phyloP scores from a whole-genome alignment of 2,888 invertebrate species.

The Ptilodon capucinus region DNA sequence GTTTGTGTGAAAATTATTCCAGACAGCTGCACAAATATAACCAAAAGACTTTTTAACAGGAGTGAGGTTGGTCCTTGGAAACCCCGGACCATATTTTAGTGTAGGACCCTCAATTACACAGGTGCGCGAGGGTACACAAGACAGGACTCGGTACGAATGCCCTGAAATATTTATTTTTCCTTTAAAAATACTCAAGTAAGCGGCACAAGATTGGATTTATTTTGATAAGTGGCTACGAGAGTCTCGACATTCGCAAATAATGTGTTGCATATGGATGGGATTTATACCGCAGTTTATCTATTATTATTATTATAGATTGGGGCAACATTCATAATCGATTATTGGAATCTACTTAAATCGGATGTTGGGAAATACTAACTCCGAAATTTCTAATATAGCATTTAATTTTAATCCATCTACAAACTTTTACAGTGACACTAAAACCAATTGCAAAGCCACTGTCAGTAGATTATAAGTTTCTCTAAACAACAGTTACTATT shows the following conservation, averaged over 20 bases:
- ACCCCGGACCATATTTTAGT: constrained; percentile 33
- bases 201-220: constrained; percentile 28
- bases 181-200: constrained; percentile 26
- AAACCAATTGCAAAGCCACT: too few relatives aligned
- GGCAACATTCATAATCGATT: too few relatives aligned
- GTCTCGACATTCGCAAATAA: constrained; percentile 9
- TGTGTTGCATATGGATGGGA: too few relatives aligned
- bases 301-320: too few relatives aligned
- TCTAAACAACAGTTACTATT: too few relatives aligned
- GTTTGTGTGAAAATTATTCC: constrained; percentile 9
- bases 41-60: constrained; percentile 23
- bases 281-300: too few relatives aligned
- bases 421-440: too few relatives aligned
- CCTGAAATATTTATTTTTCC: constrained; percentile 19
- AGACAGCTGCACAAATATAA: constrained; percentile 30
- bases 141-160: constrained; percentile 15
- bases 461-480: too few relatives aligned
- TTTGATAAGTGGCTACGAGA: constrained; percentile 13
- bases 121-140: constrained; percentile 27
- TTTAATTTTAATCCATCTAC: too few relatives aligned
- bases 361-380: too few relatives aligned
- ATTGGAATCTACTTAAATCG: too few relatives aligned
- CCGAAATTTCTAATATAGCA: too few relatives aligned
- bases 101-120: constrained; percentile 36
- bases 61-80: constrained; percentile 27